Percentiles rank a stretch among this genome's conserved stretches.
Evolutionary conservation across 2,797 vertebrate genomes (phyloP).

Genomic region (Tapirus indicus): DNA sequence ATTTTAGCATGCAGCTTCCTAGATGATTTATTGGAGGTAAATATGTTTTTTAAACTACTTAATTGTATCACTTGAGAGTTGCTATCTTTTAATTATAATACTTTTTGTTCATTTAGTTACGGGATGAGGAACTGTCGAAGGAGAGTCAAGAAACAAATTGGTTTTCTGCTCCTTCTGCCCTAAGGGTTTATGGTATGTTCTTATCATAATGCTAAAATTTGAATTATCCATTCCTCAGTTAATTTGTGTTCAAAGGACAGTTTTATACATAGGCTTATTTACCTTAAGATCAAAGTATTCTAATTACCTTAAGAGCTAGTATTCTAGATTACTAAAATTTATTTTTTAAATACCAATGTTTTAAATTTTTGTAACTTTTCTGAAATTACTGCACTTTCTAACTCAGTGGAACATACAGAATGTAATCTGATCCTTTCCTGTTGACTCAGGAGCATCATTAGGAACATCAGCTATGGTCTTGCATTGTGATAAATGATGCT

Average conservation of each 20-base stretch:
- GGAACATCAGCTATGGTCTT: conserved; percentile 30
- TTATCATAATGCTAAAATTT: conserved; percentile 50
- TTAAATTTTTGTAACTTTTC: conserved; percentile 18
- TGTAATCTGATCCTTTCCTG: not conserved
- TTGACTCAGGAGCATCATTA: not conserved
- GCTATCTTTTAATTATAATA: conserved; percentile 69
- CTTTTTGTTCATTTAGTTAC: conserved; percentile 90
- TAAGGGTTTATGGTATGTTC: conserved; percentile 96
- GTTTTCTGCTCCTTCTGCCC: conserved; percentile 99
- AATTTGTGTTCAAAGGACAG: conserved; percentile 1
- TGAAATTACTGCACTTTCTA: conserved; percentile 6
- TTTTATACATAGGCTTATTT: conserved; percentile 30
- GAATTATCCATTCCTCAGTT: conserved; percentile 2
- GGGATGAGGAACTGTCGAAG: conserved; percentile 99
- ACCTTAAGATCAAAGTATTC: not conserved
- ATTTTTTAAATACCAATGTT: conserved; percentile 2
- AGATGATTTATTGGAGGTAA: conserved; percentile 98
- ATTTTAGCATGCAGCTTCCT: conserved; percentile 99
- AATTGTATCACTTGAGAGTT: conserved; percentile 72
- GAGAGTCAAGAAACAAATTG: conserved; percentile 99
- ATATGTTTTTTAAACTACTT: conserved; percentile 60
- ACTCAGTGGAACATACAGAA: conserved; percentile 2
- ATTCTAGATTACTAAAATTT: conserved; percentile 30
- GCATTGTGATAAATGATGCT: conserved; percentile 7
- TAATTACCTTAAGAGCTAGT: not conserved